A percentile compares a stretch with the other conserved stretches of the same genome.
Conservation (phyloP, 2,888 invertebrate species). For the Chymomyza procnemis region DNA sequence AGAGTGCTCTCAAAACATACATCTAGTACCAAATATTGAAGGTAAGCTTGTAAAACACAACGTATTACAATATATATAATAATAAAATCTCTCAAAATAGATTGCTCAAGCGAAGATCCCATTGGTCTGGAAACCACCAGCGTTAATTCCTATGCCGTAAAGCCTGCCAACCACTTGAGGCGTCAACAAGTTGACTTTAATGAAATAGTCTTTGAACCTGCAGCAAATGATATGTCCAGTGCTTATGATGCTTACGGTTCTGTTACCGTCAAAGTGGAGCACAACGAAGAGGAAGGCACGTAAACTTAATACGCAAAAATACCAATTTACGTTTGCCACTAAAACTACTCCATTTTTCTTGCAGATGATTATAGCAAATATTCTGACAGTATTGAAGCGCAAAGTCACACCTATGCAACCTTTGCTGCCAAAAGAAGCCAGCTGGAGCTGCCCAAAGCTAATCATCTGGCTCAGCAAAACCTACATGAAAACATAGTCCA, state of each 20-base stretch:
- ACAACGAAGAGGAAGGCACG: constrained; percentile 33
- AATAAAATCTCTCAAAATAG: not conserved
- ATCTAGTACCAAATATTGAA: constrained; percentile 40
- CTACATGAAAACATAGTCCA: constrained; percentile 5
- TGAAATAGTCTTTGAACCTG: not conserved
- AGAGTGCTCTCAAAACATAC: constrained; percentile 25
- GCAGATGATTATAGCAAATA: constrained; percentile 10
- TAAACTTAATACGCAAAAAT: constrained; percentile 26
- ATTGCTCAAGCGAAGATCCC: not conserved
- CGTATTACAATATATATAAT: not conserved
- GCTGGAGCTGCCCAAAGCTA: not conserved
- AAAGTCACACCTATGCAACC: constrained; percentile 28
- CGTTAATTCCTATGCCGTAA: not conserved
- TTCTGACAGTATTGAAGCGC: constrained; percentile 15
- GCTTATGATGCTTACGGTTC: not conserved
- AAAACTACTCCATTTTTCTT: not conserved
- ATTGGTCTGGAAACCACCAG: not conserved
- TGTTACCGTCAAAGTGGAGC: constrained; percentile 28
- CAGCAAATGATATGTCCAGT: no score
- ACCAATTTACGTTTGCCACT: constrained; percentile 18
- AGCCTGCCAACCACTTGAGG: not conserved
- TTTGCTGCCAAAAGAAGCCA: constrained; percentile 39
- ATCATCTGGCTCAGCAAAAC: constrained; percentile 13
- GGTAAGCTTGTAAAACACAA: not conserved
- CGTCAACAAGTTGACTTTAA: not conserved